Evolutionary conservation across 2,888 invertebrate genomes (phyloP).

Genomic region (Rhyacophila evoluta): DNA sequence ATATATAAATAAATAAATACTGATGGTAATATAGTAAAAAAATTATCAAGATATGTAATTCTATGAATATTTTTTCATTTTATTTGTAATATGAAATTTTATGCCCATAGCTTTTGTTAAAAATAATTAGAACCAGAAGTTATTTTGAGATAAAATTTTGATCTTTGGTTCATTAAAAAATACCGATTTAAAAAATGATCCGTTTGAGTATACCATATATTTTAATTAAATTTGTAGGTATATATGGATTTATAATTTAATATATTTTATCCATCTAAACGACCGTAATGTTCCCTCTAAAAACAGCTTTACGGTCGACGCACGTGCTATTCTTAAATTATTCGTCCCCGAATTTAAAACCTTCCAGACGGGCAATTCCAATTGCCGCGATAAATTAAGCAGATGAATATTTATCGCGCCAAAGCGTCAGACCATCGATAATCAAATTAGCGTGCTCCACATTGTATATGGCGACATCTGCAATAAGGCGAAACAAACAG

Average conservation of each 20-base stretch:
- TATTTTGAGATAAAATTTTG: too few relatives aligned
- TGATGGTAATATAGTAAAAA: too few relatives aligned
- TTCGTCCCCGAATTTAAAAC: conserved; percentile 27
- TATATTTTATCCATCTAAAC: not conserved
- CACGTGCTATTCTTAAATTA: conserved; percentile 29
- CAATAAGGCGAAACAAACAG: conserved; percentile 32
- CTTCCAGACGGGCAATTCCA: not conserved
- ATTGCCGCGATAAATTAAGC: conserved; percentile 35
- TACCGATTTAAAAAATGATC: too few relatives aligned
- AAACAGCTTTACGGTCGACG: not conserved
- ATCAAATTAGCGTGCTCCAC: conserved; percentile 39
- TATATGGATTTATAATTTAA: not conserved
- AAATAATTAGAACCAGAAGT: too few relatives aligned
- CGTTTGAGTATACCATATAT: too few relatives aligned
- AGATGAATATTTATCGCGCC: conserved; percentile 39
- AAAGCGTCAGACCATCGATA: conserved; percentile 30
- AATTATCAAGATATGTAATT: too few relatives aligned
- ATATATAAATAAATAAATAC: too few relatives aligned
- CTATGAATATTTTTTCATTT: too few relatives aligned
- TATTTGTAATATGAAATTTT: too few relatives aligned
- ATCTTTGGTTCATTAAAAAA: too few relatives aligned
- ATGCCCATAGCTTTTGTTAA: too few relatives aligned
- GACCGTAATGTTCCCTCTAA: not conserved
- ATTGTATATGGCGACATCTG: conserved; percentile 33
- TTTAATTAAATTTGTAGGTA: too few relatives aligned